A percentile compares a stretch with the other conserved stretches of the same genome.
phyloP scores from a whole-genome alignment of 2,888 invertebrate genomes.

The Ptychoptera albimana region DNA sequence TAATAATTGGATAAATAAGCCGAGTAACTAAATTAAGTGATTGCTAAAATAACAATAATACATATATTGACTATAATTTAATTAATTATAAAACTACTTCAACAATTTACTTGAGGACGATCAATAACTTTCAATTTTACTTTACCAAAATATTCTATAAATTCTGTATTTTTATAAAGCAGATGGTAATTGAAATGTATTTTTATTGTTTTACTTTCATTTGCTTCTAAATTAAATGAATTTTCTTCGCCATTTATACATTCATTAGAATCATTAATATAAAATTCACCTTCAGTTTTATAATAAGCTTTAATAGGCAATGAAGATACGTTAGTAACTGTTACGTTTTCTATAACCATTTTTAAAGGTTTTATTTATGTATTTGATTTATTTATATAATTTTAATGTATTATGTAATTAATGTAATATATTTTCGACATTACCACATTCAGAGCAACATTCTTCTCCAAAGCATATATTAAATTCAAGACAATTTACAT shows the following conservation, averaged over 20 bases:
- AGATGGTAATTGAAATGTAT: conserved; percentile 5
- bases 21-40: not conserved
- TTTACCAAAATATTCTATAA: conserved; percentile 5
- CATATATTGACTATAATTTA: not conserved
- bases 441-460: not conserved
- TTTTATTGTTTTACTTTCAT: conserved; percentile 2
- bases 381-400: no score
- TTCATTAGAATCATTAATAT: not conserved
- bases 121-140: conserved; percentile 1
- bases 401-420: no score
- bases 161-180: not conserved
- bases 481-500: not conserved
- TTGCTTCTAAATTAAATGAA: conserved; percentile 2
- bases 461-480: not conserved
- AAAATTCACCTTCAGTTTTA: not conserved
- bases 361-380: no score
- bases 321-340: no score
- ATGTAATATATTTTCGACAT: no score
- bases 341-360: no score
- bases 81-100: no score
- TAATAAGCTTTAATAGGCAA: not conserved
- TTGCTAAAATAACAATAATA: conserved; percentile 3
- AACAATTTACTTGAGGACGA: not conserved
- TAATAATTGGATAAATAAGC: conserved; percentile 3
- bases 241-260: not conserved